These are phyloP conservation scores for Lasiurus cinereus DNA, from an alignment of 2,113 vertebrate genomes.

Conservation along the genomic window DNA sequence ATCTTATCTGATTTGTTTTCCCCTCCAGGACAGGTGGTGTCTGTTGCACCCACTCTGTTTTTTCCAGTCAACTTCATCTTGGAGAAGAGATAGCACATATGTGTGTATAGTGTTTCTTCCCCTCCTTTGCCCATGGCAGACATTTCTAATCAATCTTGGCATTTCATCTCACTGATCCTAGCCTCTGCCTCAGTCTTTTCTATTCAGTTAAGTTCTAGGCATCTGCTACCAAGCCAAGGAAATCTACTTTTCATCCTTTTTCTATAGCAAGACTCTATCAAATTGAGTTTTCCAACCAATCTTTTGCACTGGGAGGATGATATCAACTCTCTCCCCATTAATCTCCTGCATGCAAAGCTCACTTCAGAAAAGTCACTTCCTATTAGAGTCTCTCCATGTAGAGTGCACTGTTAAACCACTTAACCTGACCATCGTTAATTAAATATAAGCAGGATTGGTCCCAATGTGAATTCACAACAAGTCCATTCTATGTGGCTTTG, in stretches of 20 bases:
- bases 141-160: constrained; percentile 37
- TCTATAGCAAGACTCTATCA: neutral
- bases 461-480: neutral
- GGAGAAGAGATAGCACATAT: neutral
- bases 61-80: neutral
- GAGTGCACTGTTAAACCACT: neutral
- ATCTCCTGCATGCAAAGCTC: neutral
- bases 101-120: neutral
- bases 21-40: constrained; percentile 1
- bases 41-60: neutral
- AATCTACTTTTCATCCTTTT: neutral
- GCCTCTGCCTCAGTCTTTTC: neutral
- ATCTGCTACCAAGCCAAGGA: neutral
- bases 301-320: neutral
- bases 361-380: neutral
- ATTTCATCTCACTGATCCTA: neutral
- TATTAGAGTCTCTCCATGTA: neutral
- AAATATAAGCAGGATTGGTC: constrained; percentile 1
- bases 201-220: neutral
- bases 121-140: neutral
- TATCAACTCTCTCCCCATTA: neutral
- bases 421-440: neutral
- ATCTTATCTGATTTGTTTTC: neutral
- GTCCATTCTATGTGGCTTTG: neutral
- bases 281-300: neutral